Conservation (phyloP, 2,888 invertebrate species). For the Leptinotarsa juncta region DNA sequence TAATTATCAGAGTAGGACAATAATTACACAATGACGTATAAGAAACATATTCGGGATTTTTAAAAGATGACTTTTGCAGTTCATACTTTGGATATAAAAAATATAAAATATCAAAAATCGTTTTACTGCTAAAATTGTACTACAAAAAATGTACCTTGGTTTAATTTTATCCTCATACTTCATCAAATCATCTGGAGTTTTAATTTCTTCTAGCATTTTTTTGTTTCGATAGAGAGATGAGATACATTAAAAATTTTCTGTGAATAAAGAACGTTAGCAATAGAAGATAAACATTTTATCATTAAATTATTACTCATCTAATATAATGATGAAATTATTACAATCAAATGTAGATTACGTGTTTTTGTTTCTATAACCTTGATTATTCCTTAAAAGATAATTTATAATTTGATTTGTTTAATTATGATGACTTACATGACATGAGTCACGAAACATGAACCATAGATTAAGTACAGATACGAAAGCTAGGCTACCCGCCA, state of each 20-base stretch:
- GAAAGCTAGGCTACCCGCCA: too few relatives aligned
- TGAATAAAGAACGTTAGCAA: conserved; percentile 1
- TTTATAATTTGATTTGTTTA: too few relatives aligned
- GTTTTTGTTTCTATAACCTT: background rate
- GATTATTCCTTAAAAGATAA: background rate
- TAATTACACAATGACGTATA: conserved; percentile 25
- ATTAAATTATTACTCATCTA: conserved; percentile 15
- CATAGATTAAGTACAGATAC: too few relatives aligned
- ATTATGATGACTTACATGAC: too few relatives aligned
- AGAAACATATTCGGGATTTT: conserved; percentile 2
- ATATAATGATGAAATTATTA: conserved; percentile 1
- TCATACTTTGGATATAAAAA: background rate
- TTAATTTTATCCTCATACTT: conserved; percentile 20
- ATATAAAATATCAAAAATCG: background rate
- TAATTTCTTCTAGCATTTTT: conserved; percentile 4
- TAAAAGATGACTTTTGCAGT: background rate
- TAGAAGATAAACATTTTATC: conserved; percentile 21
- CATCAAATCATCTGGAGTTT: conserved; percentile 20
- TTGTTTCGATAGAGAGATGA: conserved; percentile 9
- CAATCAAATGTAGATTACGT: background rate
- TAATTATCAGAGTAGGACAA: conserved; percentile 39
- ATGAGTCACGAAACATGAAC: too few relatives aligned
- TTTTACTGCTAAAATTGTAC: background rate
- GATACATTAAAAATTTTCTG: background rate
- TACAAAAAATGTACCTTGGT: conserved; percentile 15